Evolutionary conservation across 2,888 invertebrate genomes (phyloP).

Genomic region (Coecobrya sp.): DNA sequence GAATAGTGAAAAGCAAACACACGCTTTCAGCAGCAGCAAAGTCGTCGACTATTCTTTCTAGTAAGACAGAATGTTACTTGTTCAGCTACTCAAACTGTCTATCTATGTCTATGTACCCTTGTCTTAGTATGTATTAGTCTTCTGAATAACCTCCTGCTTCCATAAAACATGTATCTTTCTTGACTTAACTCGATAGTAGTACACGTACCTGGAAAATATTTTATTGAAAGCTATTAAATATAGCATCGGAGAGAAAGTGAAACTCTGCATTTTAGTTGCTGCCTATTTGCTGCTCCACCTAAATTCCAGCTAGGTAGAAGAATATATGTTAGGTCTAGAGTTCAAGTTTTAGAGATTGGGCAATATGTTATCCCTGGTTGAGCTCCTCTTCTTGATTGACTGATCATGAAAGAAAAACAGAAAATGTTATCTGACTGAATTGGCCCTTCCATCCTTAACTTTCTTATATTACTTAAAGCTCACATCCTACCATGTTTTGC

Average conservation of each 20-base stretch:
- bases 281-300: not conserved
- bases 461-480: too few relatives aligned
- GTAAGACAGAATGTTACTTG: slow-evolving; percentile 26
- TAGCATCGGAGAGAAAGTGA: slow-evolving; percentile 52
- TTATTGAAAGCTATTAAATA: slow-evolving; percentile 54
- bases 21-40: slow-evolving; percentile 41
- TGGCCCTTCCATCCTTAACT: not conserved
- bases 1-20: slow-evolving; percentile 38
- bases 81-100: slow-evolving; percentile 54
- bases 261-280: slow-evolving; percentile 23
- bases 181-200: not conserved
- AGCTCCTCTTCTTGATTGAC: slow-evolving; percentile 67
- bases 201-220: slow-evolving; percentile 51
- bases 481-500: slow-evolving; percentile 10
- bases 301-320: slow-evolving; percentile 15
- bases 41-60: not conserved
- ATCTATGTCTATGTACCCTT: slow-evolving; percentile 21
- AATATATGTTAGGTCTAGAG: not conserved
- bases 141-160: not conserved
- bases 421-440: slow-evolving; percentile 48
- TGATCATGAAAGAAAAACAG: slow-evolving; percentile 75
- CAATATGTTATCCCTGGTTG: slow-evolving; percentile 38
- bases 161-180: slow-evolving; percentile 17
- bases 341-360: slow-evolving; percentile 9
- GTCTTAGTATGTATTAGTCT: not conserved